Conservation (phyloP, 2,797 vertebrate genomes). For the Sitta carolinensis region DNA sequence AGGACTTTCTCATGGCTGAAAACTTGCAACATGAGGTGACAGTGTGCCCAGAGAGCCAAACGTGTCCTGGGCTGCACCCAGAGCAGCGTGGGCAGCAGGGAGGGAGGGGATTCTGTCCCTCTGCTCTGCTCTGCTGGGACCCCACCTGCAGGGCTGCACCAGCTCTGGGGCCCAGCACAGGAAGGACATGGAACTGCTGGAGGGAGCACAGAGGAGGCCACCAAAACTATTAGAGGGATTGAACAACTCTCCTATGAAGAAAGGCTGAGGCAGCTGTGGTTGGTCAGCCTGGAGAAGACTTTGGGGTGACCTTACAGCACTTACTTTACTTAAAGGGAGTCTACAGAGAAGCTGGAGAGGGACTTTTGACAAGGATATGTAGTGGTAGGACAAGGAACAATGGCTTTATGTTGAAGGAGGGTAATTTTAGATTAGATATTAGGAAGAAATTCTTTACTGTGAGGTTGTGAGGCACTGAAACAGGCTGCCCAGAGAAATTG, state of each 20-base stretch:
- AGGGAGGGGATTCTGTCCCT: neutral
- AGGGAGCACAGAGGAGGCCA: neutral
- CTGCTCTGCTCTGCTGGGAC: neutral
- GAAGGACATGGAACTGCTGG: accelerated
- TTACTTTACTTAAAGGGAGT: neutral
- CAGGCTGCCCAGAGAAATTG: neutral
- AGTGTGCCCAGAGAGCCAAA: neutral
- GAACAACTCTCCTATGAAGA: neutral
- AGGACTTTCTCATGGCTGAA: neutral
- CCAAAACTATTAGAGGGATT: neutral
- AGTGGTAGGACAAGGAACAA: neutral
- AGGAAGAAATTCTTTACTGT: neutral
- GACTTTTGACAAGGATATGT: neutral
- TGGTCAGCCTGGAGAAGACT: neutral
- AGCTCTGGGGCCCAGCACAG: neutral
- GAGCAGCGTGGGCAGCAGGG: neutral
- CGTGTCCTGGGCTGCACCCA: neutral
- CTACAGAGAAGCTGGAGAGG: neutral
- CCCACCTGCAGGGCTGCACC: neutral
- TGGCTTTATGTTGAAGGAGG: neutral
- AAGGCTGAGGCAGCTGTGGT: neutral
- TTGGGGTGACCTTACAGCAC: neutral
- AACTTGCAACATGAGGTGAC: neutral
- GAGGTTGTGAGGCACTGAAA: neutral
- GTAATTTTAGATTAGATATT: neutral